Conservation (phyloP, 2,797 vertebrate species). For the Gorsachius magnificus region DNA sequence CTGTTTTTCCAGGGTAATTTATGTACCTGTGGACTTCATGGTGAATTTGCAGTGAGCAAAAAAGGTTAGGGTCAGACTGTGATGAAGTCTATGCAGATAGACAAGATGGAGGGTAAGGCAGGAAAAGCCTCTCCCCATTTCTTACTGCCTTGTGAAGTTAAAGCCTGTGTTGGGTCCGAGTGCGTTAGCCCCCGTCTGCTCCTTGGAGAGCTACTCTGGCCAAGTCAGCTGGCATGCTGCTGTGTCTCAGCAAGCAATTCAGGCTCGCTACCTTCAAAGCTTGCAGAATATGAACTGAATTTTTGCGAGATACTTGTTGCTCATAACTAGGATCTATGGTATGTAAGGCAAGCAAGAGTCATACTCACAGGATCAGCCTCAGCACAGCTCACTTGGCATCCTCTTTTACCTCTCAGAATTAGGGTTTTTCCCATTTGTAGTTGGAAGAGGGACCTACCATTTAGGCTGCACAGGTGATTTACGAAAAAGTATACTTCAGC, state of each 20-base stretch:
- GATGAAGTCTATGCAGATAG: neutral
- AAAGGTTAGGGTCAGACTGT: neutral
- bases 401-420: constrained; percentile 2
- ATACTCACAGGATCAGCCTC: neutral
- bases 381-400: neutral
- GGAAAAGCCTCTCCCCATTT: neutral
- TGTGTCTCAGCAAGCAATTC: neutral
- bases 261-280: neutral
- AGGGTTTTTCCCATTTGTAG: neutral
- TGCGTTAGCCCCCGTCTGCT: neutral
- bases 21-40: neutral
- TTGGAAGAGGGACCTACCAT: constrained; percentile 7
- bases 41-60: neutral
- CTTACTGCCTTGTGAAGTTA: neutral
- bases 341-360: neutral
- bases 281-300: neutral
- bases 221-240: neutral
- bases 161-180: neutral
- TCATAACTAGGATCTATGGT: neutral
- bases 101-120: neutral
- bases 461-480: constrained; percentile 23
- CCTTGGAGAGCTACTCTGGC: neutral
- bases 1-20: neutral
- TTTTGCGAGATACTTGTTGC: neutral
- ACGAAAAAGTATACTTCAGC: constrained; percentile 14